Conservation (phyloP, 2,113 vertebrate species). For the Microcebus jonahi region DNA sequence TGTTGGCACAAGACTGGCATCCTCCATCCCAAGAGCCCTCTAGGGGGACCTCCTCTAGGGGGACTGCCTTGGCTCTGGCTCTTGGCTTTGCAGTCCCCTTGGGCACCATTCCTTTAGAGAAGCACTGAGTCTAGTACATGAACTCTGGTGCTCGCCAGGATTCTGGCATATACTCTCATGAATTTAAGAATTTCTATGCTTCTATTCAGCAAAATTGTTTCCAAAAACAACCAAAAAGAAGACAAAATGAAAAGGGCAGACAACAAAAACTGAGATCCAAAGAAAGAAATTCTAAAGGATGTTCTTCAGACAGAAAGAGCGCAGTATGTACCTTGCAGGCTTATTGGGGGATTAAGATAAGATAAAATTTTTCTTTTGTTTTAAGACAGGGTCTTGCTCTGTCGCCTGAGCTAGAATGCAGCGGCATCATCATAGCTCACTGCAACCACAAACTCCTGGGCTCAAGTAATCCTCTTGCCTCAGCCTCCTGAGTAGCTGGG, state of each 20-base stretch:
- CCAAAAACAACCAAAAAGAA: neutral
- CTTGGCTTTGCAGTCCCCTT: neutral
- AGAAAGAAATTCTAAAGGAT: constrained; percentile 18
- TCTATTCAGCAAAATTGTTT: neutral
- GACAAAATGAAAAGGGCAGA: neutral
- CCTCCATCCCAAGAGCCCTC: neutral
- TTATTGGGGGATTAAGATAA: neutral
- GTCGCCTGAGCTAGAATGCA: too few species aligned
- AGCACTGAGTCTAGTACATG: neutral
- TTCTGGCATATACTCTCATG: neutral
- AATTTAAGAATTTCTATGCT: neutral
- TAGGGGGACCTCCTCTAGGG: neutral
- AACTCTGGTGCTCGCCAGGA: neutral
- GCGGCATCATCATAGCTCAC: too few species aligned
- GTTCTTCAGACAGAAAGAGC: neutral
- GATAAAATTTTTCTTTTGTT: neutral
- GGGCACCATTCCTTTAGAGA: neutral
- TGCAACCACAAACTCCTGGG: too few species aligned
- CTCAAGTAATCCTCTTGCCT: too few species aligned
- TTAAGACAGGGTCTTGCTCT: too few species aligned
- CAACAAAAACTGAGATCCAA: neutral
- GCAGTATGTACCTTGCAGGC: neutral
- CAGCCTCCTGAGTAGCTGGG: too few species aligned
- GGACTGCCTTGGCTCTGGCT: neutral
- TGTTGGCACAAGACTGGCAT: neutral